phyloP scores from a whole-genome alignment of 2,113 vertebrate species.

The Microcebus lehilahytsara region DNA sequence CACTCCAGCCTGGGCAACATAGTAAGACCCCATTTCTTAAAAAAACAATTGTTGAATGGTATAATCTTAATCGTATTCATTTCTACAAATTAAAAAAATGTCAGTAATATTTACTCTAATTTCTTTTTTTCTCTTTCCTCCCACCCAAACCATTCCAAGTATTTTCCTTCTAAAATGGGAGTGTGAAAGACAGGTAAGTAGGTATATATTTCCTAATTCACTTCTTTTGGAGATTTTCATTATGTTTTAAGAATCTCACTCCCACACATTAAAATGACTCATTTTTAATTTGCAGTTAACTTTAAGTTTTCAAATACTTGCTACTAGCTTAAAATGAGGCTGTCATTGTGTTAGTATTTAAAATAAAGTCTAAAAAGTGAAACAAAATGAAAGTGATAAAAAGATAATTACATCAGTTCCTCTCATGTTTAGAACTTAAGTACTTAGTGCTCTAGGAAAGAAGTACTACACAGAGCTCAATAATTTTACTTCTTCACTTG shows the following conservation, averaged over 20 bases:
- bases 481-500: constrained; percentile 9
- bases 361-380: constrained; percentile 25
- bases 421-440: background rate
- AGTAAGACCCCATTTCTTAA: background rate
- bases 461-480: background rate
- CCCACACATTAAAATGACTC: constrained; percentile 1
- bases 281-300: constrained; percentile 43
- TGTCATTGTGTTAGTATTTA: constrained; percentile 3
- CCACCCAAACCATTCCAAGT: background rate
- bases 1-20: background rate
- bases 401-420: background rate
- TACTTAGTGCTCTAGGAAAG: background rate
- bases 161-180: constrained; percentile 5
- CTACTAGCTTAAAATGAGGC: background rate
- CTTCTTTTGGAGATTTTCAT: constrained; percentile 24
- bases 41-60: background rate
- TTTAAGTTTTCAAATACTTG: constrained; percentile 38
- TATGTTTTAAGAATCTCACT: constrained; percentile 16
- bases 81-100: constrained; percentile 1
- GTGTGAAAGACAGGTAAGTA: background rate
- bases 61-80: background rate
- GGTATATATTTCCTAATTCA: constrained; percentile 13
- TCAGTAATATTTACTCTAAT: background rate
- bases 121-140: background rate
- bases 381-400: constrained; percentile 25